Base-by-base conservation (phyloP, 2,797 vertebrate species). In the Mormyrus proboscirostris region DNA sequence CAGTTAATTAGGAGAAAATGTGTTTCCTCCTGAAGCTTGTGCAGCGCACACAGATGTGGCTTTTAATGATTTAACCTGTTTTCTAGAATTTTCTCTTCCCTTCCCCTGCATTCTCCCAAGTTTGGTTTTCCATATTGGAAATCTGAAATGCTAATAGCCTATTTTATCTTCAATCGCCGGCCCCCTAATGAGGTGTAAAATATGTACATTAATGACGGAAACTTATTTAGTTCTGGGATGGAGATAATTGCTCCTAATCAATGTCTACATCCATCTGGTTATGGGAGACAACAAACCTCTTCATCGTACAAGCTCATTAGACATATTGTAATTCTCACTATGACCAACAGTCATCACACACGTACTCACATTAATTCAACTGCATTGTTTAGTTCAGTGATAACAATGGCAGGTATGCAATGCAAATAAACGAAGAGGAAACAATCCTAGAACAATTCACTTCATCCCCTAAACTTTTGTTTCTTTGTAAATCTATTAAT, bases 241-340 rank as follows among this genome's bases (percentile, higher is more conserved):
- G 93, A 97, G 96, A 95, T 98, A 98, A 99, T 98, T 97, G 96
- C 96, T 97, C 96, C 96, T 98, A 97, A 98, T 98, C 97, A 97
- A 92, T 95, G 95, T 95, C 96, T 97, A 93, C 95, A 97, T 98
- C 97, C 95, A 96, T 98, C 97, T 98, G 97, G 94, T 97, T 97
- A 96, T 94, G 93, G 94, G 94, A 97, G 96, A 97, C 96, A 98
- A 97, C 97, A 97, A 97, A 97, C 96, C 96, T 96, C 96, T 97
- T 97, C 94, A 93, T 94, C 95, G 96, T 94, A 95, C 94, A 93
- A 96, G 95, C 96, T 98, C 95, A 93, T 98, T 97, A 98, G 96
- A 94, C 94, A 92, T 95, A 94, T 93, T 96, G 96, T 96, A 96
- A 96, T 96, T 84, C 44, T 96, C 92, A 95, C 93, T 90, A 91